phyloP scores from a whole-genome alignment of 35 echinoderm and acorn worm genomes.

The Lytechinus pictus region DNA sequence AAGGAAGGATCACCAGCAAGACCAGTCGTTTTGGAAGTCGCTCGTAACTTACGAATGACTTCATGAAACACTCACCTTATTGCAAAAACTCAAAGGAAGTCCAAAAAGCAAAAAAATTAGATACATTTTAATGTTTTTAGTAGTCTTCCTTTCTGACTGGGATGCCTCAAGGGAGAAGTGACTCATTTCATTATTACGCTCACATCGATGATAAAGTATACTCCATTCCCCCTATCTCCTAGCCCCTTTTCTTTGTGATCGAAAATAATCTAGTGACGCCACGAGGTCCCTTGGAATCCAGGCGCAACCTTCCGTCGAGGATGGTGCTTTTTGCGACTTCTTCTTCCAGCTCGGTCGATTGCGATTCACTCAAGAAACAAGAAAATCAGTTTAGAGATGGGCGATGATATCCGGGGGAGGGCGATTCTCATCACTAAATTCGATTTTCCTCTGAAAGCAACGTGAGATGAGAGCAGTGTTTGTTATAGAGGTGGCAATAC shows the following conservation, averaged over 20 bases:
- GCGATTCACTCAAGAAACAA: background rate
- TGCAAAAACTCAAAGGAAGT: too few relatives aligned
- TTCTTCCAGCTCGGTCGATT: background rate
- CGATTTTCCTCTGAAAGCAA: background rate
- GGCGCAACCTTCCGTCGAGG: background rate
- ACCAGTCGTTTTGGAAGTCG: too few relatives aligned
- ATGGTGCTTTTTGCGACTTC: background rate
- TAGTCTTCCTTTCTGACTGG: too few relatives aligned
- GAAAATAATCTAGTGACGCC: background rate
- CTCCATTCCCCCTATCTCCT: background rate
- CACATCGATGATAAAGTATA: too few relatives aligned
- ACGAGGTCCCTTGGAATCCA: background rate
- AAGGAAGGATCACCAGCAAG: too few relatives aligned
- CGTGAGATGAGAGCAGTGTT: background rate
- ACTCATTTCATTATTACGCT: too few relatives aligned
- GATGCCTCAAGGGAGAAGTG: too few relatives aligned
- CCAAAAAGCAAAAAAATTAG: too few relatives aligned
- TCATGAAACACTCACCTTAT: too few relatives aligned
- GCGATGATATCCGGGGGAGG: background rate
- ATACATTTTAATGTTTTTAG: too few relatives aligned
- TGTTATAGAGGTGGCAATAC: background rate
- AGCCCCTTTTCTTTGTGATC: background rate
- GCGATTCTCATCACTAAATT: background rate
- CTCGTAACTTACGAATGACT: too few relatives aligned
- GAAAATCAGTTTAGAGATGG: background rate